These are phyloP conservation scores for Pristionchus mayeri DNA, from an alignment of 2,888 invertebrate genomes.

Conservation along the genomic window DNA sequence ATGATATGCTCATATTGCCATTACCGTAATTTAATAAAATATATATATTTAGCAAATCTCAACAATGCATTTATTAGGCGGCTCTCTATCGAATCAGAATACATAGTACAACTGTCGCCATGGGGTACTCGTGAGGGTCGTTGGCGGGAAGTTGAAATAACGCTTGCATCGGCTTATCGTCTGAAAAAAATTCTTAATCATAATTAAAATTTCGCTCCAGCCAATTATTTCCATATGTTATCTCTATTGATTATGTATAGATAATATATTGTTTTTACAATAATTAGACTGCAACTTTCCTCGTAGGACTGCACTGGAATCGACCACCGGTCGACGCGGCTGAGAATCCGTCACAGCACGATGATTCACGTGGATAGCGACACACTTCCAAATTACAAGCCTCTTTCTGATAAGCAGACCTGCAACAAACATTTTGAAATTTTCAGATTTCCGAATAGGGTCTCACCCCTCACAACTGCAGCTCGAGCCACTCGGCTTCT, in stretches of 20 bases:
- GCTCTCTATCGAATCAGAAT: conserved; percentile 27
- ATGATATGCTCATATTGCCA: too few relatives aligned
- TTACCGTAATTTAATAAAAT: too few relatives aligned
- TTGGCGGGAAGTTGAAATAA: neutral
- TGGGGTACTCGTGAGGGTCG: neutral
- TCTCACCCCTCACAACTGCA: neutral
- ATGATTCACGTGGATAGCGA: conserved; percentile 59
- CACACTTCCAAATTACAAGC: conserved; percentile 65
- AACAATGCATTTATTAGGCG: conserved; percentile 32
- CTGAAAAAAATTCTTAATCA: too few relatives aligned
- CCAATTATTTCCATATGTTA: neutral
- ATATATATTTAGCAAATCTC: too few relatives aligned
- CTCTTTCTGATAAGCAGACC: conserved; percentile 60
- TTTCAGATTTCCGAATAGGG: neutral
- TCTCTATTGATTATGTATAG: too few relatives aligned
- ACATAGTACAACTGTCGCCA: conserved; percentile 21
- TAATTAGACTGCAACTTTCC: too few relatives aligned
- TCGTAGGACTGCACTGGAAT: conserved; percentile 50
- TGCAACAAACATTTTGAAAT: conserved; percentile 46
- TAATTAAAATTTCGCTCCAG: neutral
- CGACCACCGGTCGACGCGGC: conserved; percentile 57
- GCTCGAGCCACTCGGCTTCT: neutral
- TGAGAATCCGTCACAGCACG: conserved; percentile 63
- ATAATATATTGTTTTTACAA: too few relatives aligned
- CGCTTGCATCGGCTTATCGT: too few relatives aligned